Base-by-base conservation (phyloP, 1,140 invertebrate genomes). In the Drosophila parvula region DNA sequence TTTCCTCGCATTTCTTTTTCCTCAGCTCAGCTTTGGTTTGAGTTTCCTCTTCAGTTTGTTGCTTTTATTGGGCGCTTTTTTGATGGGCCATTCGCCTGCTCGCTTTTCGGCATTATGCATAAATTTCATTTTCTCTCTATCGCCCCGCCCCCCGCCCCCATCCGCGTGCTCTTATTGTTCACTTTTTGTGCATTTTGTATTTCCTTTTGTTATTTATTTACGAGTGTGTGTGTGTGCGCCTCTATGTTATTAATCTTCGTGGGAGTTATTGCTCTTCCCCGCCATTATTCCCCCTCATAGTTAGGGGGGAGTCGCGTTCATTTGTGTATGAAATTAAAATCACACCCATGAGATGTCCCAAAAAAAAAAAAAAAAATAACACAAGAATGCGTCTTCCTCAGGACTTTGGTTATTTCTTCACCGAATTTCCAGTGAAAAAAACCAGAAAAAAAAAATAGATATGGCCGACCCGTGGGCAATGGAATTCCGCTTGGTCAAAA, bases 301-400 rank as follows among this genome's bases (percentile, higher is more conserved):
- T 50, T 27, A 22, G 45, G 60, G 45, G 55, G 27, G 81, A 74
- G 78, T 90, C 50, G 85, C 79, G 89, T 85, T 91, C 89, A 91
- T 91, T 91, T 90, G 88, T 79, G 88, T 91, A 90, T 91, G 88
- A 90, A 90, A 90, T 90, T 90, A 90, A 90, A 91, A 90, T 90
- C 88, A 90, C 88, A 90, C 88, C 88, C 88, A 81, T 81, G 89
- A 90, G 88, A 90, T 74, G 75, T 73, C 61, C 71, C 74, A 73
- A 55, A 53, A 51, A 61, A 70, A 7, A 38, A 28, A 34, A 36
- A 40, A 18, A 6, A 12, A 14, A 50, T 16, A n/a, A n/a, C n/a
- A n/a, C n/a, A 50, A 36, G 50, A 38, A 44, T 71, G 64, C 44
- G 32, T 45, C 10, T 28, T 38, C 18, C 32, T 12, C 45, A 27